Evolutionary conservation across 2,113 vertebrate genomes (phyloP), one percentile per base, ranked within the genome.

Genomic region (Rutilus rutilus): DNA sequence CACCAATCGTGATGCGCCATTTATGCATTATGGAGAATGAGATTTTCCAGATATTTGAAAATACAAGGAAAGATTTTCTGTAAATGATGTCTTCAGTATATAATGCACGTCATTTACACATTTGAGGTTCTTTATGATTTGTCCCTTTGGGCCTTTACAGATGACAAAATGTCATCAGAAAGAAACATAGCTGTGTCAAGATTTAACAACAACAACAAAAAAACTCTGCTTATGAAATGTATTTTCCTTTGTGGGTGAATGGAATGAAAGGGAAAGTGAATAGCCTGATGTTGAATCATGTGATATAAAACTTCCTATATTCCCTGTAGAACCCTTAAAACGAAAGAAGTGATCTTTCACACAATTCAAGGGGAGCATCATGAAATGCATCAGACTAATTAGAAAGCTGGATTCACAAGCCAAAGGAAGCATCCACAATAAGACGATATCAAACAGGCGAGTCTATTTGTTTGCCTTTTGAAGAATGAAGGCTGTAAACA

Each of bases 361-460:
- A 74, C 71, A 25, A 15, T 25, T 74, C 71, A 77, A 77, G 45
- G 47, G 54, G 8, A 25, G 3, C 74, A 5, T 15, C 74, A 33
- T 30, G 47, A 77, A 77, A 54, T 77, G 17, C 25, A 33, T 54
- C 47, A 19, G 8, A 54, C 47, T 54, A 77, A 77, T 77, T 77
- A 77, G n/a, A 77, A 54, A 52, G 74, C 74, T 54, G 47, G 47
- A 52, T 54, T 77, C 74, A 77, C 14, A 19, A 50, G 25, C 7
- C 74, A 50, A 50, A 71, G 67, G 19, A 71, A 23, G 67, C 67
- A 42, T 74, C 71, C n/a, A 74, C 39, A 47, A 47, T 47, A 15
- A 47, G 23, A 74, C 42, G 3, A 42, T 74, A 74, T 45, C 71
- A 74, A 74, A 25, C 42, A 47, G 23, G 12, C 71, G 21, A 8